These are phyloP conservation scores for Muscina levida DNA, from an alignment of 2,888 invertebrate genomes.

Conservation along the genomic window DNA sequence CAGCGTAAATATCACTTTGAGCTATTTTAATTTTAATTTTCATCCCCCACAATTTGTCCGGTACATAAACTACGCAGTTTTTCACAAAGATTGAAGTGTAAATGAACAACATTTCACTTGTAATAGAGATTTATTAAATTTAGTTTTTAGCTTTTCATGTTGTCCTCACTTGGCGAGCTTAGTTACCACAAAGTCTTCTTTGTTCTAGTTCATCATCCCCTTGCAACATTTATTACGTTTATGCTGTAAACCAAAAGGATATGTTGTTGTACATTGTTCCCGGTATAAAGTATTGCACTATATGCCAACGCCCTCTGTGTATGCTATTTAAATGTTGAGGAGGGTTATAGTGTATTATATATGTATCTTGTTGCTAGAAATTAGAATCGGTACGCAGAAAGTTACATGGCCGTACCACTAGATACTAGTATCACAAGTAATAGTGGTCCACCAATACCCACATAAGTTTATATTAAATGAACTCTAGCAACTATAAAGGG, in stretches of 20 bases:
- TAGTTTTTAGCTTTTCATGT: conserved; percentile 8
- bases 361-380: conserved; percentile 5
- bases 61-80: neutral
- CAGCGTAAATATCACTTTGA: neutral
- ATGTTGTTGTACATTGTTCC: neutral
- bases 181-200: too few species aligned
- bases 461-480: conserved; percentile 11
- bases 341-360: conserved; percentile 13
- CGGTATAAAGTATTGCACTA: neutral
- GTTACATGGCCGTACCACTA: conserved; percentile 8
- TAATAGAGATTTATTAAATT: conserved; percentile 37
- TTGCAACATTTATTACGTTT: conserved; percentile 20
- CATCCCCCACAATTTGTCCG: conserved; percentile 17
- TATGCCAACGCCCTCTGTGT: conserved; percentile 16
- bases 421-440: neutral
- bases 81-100: conserved; percentile 28
- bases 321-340: neutral
- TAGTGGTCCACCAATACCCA: neutral
- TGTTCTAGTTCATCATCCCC: neutral
- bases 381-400: conserved; percentile 19
- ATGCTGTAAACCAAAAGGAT: conserved; percentile 3
- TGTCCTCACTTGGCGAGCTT: neutral
- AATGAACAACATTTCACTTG: conserved; percentile 32
- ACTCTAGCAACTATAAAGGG: neutral
- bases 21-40: conserved; percentile 5